Base-by-base conservation (phyloP, 2,113 vertebrate species). In the Daubentonia madagascariensis region DNA sequence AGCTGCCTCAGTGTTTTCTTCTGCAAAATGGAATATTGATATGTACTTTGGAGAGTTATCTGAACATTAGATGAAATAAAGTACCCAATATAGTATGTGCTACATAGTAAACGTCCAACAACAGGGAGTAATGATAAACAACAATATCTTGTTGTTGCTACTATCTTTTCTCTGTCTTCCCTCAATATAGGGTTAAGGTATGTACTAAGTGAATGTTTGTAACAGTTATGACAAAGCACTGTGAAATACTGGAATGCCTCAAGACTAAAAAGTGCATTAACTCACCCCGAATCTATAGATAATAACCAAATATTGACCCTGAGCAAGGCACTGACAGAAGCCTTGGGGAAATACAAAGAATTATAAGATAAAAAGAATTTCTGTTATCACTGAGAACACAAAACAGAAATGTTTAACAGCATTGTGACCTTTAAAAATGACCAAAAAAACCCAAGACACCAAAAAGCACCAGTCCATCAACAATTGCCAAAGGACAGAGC, bases 181-280 rank as follows among this genome's bases (percentile, higher is more conserved):
- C 5, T 54, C 18, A 81, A 2, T 0, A 10, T 0, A 20, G 48
- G 30, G 13, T 35, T 79, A 65, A 61, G 45, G 54, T 13, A 8
- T 6, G 22, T 7, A 22, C 52, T 20, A 45, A 70, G 43, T 32
- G 35, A 84, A 48, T 12, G 22, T 35, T 79, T 61, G 2, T 23
- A 16, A 83, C 3, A 14, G 16, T 70, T 57, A 48, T 13, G 59
- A 89, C 59, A 32, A 84, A 79, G n/a, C 10, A 3, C 13, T 52
- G 7, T 28, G 48, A 89, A 50, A 43, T 14, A 13, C 0, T 11
- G 23, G 70, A 73, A 85, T 14, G 72, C 40, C 4, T 68, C 6
- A 88, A 73, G 63, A n/a, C 52, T 20, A 57, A 63, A 63, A 20
- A 57, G 14, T 11, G 63, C 4, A 4, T 48, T 22, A 35, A 52